phyloP scores from a whole-genome alignment of 2,113 vertebrate genomes.

The Oryctolagus cuniculus region DNA sequence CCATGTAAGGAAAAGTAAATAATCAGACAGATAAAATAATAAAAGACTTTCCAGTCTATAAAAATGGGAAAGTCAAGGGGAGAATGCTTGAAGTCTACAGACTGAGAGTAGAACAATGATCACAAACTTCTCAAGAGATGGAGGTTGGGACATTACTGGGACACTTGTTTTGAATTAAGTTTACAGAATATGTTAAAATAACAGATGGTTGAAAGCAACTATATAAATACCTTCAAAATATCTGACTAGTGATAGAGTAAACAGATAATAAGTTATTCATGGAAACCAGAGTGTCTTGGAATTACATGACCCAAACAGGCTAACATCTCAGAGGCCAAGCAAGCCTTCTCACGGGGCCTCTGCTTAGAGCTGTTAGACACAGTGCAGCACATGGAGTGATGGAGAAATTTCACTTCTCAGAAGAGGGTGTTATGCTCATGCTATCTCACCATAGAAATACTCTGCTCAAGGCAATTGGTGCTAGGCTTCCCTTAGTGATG shows the following conservation, averaged over 20 bases:
- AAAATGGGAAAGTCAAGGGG: not conserved
- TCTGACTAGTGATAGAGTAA: not conserved
- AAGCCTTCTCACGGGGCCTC: not conserved
- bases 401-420: not conserved
- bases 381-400: rapidly evolving
- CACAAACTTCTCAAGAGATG: not conserved
- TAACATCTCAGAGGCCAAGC: not conserved
- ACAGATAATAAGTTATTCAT: not conserved
- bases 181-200: not conserved
- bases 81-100: not conserved
- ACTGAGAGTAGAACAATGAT: not conserved
- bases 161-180: not conserved
- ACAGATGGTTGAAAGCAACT: not conserved
- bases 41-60: not conserved
- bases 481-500: not conserved
- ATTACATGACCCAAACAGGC: not conserved
- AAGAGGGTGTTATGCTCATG: not conserved
- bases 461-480: not conserved
- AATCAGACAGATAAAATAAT: not conserved
- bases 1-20: not conserved
- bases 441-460: not conserved
- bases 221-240: not conserved
- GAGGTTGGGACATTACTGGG: no score
- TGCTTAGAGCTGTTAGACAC: not conserved
- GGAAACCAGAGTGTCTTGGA: not conserved